Evolutionary conservation across 2,888 invertebrate genomes (phyloP).

Genomic region (Timema podura): DNA sequence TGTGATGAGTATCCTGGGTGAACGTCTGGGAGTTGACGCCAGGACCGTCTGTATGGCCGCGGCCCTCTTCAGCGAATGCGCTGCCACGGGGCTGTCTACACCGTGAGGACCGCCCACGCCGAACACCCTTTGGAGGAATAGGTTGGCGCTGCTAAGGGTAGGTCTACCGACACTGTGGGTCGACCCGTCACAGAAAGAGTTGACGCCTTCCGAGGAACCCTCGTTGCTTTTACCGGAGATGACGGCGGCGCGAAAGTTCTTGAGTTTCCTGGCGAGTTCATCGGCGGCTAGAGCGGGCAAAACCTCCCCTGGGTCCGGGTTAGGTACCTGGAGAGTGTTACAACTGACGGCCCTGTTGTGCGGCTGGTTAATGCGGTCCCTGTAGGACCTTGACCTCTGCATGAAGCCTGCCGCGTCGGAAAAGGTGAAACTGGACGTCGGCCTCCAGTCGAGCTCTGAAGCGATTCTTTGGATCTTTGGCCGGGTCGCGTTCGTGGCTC

Average conservation of each 20-base stretch:
- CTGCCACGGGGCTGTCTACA: constrained; percentile 30
- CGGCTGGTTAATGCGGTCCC: constrained; percentile 18
- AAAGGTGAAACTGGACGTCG: constrained; percentile 21
- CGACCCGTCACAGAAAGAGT: constrained; percentile 49
- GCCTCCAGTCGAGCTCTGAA: constrained; percentile 52
- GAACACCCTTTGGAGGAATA: constrained; percentile 58
- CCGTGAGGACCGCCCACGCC: constrained; percentile 47
- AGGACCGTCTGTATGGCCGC: constrained; percentile 38
- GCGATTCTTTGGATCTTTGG: constrained; percentile 47
- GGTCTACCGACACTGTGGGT: constrained; percentile 59
- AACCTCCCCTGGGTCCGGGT: not conserved
- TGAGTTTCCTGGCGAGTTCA: not conserved
- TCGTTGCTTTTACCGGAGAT: constrained; percentile 42
- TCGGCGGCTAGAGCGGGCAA: not conserved
- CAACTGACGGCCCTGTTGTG: constrained; percentile 26
- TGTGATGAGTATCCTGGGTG: constrained; percentile 68
- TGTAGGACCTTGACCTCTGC: constrained; percentile 27
- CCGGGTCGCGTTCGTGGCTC: constrained; percentile 20
- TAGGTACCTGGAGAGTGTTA: constrained; percentile 32
- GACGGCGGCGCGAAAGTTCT: constrained; percentile 36
- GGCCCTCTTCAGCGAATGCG: constrained; percentile 31
- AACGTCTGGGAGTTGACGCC: constrained; percentile 47
- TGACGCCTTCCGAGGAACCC: constrained; percentile 35
- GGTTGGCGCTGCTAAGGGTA: constrained; percentile 53
- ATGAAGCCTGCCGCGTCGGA: constrained; percentile 18